phyloP scores from a whole-genome alignment of 2,888 invertebrate species.

The Leucozona laternaria region DNA sequence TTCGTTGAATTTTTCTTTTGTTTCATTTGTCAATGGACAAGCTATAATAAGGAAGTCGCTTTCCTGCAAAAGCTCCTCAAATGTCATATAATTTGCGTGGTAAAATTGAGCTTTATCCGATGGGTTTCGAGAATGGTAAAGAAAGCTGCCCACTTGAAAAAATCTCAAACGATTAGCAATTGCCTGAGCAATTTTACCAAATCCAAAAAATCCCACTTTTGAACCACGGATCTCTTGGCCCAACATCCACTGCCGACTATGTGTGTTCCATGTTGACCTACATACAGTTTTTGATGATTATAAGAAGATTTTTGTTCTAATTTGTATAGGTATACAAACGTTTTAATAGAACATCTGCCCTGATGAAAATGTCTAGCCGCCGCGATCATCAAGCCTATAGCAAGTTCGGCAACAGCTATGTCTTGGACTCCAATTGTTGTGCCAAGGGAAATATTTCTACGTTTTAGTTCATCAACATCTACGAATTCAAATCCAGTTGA shows the following conservation, averaged over 20 bases:
- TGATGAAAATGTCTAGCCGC: conserved; percentile 92
- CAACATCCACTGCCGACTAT: conserved; percentile 86
- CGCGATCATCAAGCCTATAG: conserved; percentile 90
- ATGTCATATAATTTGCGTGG: conserved; percentile 88
- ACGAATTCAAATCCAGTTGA: conserved; percentile 95
- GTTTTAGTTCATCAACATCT: conserved; percentile 88
- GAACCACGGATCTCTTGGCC: conserved; percentile 91
- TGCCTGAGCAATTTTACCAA: conserved; percentile 92
- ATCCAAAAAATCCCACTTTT: conserved; percentile 93
- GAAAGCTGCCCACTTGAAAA: conserved; percentile 89
- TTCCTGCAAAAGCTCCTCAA: conserved; percentile 88
- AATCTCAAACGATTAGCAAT: conserved; percentile 90
- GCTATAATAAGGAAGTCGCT: conserved; percentile 95
- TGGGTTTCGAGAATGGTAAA: conserved; percentile 90
- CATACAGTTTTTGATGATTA: background rate
- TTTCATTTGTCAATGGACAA: conserved; percentile 91
- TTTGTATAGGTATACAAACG: conserved; percentile 72
- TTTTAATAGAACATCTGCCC: conserved; percentile 87
- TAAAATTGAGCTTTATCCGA: conserved; percentile 86
- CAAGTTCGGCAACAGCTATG: conserved; percentile 92
- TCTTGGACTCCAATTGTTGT: conserved; percentile 91
- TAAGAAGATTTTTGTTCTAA: background rate
- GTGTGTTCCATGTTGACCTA: background rate
- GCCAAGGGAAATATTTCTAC: conserved; percentile 89
- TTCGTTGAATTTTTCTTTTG: conserved; percentile 90